Percentiles rank a stretch among this genome's conserved stretches.
Evolutionary conservation across 2,888 invertebrate species (phyloP).

Genomic region (Blomia tropicalis): DNA sequence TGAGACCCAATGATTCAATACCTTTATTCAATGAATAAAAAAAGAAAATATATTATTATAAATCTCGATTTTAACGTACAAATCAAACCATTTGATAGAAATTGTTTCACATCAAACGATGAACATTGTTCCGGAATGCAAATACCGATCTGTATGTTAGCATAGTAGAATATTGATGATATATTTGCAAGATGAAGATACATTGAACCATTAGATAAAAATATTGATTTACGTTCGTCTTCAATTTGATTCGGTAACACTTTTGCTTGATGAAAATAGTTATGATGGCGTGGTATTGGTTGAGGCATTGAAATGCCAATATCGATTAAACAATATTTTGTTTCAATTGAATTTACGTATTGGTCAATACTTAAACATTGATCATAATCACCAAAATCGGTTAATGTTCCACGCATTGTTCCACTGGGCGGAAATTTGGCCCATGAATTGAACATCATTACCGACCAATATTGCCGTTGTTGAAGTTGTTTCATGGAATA

Average conservation of each 20-base stretch:
- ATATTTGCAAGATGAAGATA: slow-evolving; percentile 11
- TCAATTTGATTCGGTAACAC: not conserved
- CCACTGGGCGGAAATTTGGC: not conserved
- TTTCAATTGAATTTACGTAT: not conserved
- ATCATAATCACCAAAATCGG: slow-evolving; percentile 23
- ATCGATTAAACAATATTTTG: slow-evolving; percentile 14
- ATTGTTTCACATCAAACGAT: slow-evolving; percentile 19
- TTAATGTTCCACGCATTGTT: slow-evolving; percentile 17
- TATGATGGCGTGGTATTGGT: slow-evolving; percentile 19
- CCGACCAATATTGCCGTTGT: not conserved
- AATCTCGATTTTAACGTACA: too few species aligned
- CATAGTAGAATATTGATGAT: slow-evolving; percentile 25
- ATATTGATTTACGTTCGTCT: not conserved
- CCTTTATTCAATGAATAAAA: too few species aligned
- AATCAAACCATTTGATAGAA: too few species aligned
- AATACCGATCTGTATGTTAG: slow-evolving; percentile 22
- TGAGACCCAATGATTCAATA: not conserved
- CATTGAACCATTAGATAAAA: not conserved
- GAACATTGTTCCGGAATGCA: slow-evolving; percentile 24
- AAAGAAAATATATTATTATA: too few species aligned
- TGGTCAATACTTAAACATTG: slow-evolving; percentile 19
- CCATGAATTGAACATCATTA: not conserved
- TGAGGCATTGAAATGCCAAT: not conserved
- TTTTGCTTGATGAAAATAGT: not conserved
- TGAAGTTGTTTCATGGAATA: not conserved